A percentile compares a stretch with the other conserved stretches of the same genome.
Conservation (phyloP, 2,797 vertebrate genomes). For the Melanotaenia nigrans region DNA sequence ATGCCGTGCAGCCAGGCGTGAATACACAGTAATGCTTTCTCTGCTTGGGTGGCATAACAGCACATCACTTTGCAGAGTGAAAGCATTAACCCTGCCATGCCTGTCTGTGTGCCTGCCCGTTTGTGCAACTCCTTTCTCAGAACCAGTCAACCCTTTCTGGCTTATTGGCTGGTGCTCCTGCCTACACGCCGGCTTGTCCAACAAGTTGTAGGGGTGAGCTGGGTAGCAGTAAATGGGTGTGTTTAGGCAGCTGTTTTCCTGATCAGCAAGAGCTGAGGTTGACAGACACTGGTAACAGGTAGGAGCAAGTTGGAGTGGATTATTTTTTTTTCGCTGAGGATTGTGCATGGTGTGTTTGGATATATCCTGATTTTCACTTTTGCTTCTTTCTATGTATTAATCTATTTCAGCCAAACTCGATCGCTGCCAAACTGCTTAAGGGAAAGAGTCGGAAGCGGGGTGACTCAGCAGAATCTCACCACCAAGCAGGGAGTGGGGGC, state of each 20-base stretch:
- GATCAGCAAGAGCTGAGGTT: constrained; percentile 61
- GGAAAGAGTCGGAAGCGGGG: constrained; percentile 69
- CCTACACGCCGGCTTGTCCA: constrained; percentile 53
- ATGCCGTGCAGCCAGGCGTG: constrained; percentile 78
- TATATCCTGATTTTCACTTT: constrained; percentile 38
- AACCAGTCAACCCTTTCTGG: constrained; percentile 61
- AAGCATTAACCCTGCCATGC: constrained; percentile 77
- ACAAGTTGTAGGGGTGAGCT: constrained; percentile 74
- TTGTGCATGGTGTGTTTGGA: constrained; percentile 23
- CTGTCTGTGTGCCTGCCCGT: constrained; percentile 58
- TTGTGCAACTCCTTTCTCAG: constrained; percentile 63
- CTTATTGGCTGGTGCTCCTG: constrained; percentile 63
- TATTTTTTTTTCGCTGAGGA: not conserved
- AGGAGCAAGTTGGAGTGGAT: constrained; percentile 51
- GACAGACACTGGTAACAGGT: constrained; percentile 56
- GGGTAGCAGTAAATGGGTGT: constrained; percentile 64
- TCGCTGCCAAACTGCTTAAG: constrained; percentile 78
- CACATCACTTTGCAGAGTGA: constrained; percentile 81
- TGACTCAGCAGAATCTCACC: constrained; percentile 72
- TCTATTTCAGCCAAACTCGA: constrained; percentile 76
- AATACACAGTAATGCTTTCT: constrained; percentile 84
- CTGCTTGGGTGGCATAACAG: constrained; percentile 82
- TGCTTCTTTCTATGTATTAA: constrained; percentile 39
- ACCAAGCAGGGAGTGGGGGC: constrained; percentile 58
- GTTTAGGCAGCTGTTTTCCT: constrained; percentile 62